phyloP scores from a whole-genome alignment of 2,797 vertebrate genomes.

The Pteronotus mesoamericanus region DNA sequence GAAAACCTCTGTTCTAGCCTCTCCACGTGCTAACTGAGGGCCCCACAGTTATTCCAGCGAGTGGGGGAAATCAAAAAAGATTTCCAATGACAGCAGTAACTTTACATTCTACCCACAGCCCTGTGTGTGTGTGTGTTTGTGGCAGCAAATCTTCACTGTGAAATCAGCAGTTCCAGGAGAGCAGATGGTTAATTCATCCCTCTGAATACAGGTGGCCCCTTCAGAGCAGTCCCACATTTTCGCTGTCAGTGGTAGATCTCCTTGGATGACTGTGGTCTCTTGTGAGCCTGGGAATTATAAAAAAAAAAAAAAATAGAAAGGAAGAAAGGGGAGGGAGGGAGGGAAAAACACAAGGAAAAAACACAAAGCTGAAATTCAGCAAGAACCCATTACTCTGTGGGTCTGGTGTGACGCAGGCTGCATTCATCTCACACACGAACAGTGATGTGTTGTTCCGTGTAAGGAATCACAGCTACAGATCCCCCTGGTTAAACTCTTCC shows the following conservation, averaged over 20 bases:
- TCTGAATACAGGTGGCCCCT: background rate
- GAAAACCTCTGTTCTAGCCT: background rate
- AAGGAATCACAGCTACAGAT: background rate
- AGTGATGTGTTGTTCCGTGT: background rate
- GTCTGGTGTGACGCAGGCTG: background rate
- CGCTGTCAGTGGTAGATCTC: background rate
- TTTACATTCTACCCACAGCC: background rate
- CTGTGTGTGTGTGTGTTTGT: background rate
- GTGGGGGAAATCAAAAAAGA: background rate
- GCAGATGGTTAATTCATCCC: background rate
- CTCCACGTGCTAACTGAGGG: background rate
- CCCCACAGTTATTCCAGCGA: background rate
- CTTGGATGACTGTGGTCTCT: background rate
- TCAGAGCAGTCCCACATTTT: background rate
- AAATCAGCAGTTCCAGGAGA: slow-evolving; percentile 24
- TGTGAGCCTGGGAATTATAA: background rate
- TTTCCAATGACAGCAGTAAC: background rate
- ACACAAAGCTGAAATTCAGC: background rate
- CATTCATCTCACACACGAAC: background rate
- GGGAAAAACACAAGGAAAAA: background rate
- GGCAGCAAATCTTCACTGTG: slow-evolving; percentile 13
- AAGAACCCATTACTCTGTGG: background rate
- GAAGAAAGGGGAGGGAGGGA: background rate
- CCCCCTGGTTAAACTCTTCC: background rate
- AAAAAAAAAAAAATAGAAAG: background rate